Percentiles rank a stretch among this genome's conserved stretches.
Conservation (phyloP, 2,888 invertebrate genomes). For the Ochlodes sylvanus region DNA sequence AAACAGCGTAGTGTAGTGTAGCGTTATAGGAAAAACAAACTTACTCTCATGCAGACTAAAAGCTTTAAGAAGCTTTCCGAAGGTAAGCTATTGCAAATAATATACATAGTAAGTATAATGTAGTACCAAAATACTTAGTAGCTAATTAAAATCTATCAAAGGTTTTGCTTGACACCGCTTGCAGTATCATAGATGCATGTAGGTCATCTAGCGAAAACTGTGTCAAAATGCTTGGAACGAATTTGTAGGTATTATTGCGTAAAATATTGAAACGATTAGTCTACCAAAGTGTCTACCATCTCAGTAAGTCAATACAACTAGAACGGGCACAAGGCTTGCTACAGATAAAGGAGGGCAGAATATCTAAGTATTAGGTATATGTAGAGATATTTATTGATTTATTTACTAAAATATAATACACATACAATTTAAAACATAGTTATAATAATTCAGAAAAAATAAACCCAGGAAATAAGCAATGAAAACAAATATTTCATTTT, state of each 20-base stretch:
- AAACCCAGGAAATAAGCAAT: too few relatives aligned
- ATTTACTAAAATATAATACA: too few relatives aligned
- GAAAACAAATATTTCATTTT: too few relatives aligned
- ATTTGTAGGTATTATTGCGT: constrained; percentile 37
- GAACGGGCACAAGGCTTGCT: constrained; percentile 40
- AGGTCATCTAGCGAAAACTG: constrained; percentile 41
- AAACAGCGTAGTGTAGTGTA: too few relatives aligned
- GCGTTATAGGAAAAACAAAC: too few relatives aligned
- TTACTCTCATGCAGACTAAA: too few relatives aligned
- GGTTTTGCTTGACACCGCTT: not conserved
- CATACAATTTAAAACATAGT: too few relatives aligned
- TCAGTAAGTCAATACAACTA: constrained; percentile 39
- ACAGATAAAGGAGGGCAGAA: constrained; percentile 22
- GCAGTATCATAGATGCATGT: constrained; percentile 19
- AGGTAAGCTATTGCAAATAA: not conserved
- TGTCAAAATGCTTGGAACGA: constrained; percentile 33
- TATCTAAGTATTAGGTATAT: too few relatives aligned
- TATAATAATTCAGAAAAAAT: too few relatives aligned
- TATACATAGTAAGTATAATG: too few relatives aligned
- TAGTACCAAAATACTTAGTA: not conserved
- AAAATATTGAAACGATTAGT: constrained; percentile 38
- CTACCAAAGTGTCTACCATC: constrained; percentile 31
- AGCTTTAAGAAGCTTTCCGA: not conserved
- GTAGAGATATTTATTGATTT: too few relatives aligned
- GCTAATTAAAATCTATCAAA: not conserved